Evolutionary conservation across 2,797 vertebrate species (phyloP).

Genomic region (Phrynocephalus guinanensis): DNA sequence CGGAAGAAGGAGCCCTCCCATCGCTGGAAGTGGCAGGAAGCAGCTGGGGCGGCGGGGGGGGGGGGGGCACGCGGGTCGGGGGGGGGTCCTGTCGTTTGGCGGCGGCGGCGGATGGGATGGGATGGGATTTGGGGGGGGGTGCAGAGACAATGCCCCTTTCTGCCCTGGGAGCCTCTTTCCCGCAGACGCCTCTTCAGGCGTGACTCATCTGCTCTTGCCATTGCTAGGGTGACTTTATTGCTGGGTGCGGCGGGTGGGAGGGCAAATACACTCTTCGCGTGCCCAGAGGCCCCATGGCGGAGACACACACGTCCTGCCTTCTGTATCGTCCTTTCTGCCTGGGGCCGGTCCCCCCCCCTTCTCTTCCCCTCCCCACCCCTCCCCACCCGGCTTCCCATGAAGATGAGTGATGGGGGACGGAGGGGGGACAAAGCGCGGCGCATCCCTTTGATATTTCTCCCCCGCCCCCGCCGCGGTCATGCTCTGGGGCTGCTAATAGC

Average conservation of each 20-base stretch:
- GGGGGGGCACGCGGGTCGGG: fast-evolving
- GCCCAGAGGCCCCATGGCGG: background rate
- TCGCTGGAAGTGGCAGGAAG: too few species aligned
- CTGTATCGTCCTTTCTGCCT: background rate
- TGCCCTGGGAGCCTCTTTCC: background rate
- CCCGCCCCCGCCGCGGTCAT: background rate
- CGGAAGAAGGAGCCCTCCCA: too few species aligned
- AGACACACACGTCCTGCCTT: background rate
- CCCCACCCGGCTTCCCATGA: background rate
- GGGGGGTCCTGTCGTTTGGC: background rate
- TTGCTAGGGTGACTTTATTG: too few species aligned
- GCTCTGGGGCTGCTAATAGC: conserved; percentile 1
- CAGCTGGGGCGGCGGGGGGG: background rate
- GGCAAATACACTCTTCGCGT: background rate
- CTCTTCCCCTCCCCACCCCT: too few species aligned
- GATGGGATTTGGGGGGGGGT: too few species aligned
- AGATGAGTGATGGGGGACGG: background rate
- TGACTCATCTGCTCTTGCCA: too few species aligned
- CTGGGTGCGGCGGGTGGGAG: too few species aligned
- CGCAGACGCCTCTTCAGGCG: too few species aligned
- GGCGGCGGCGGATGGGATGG: too few species aligned
- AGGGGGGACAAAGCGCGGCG: background rate
- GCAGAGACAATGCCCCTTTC: too few species aligned
- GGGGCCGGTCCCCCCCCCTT: background rate
- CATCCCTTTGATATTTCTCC: background rate